These are phyloP conservation scores for Perca flavescens DNA, from an alignment of 2,113 vertebrate genomes.

Conservation along the genomic window DNA sequence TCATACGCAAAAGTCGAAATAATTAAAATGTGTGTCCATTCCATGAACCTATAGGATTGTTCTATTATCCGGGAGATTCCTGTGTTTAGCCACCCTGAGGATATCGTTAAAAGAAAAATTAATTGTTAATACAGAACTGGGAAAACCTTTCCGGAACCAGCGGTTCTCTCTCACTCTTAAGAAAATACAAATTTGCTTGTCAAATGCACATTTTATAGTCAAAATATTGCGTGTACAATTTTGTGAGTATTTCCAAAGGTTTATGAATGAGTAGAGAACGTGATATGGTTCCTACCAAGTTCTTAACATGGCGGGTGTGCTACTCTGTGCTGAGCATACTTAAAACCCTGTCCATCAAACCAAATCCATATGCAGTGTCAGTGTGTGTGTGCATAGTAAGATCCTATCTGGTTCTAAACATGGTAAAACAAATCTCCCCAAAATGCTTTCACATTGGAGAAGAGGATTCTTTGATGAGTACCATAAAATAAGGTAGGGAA, in stretches of 20 bases:
- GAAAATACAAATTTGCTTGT: neutral
- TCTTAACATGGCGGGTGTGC: neutral
- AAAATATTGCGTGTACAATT: neutral
- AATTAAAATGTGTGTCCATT: neutral
- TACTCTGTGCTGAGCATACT: neutral
- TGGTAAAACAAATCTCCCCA: constrained; percentile 52
- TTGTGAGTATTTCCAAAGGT: neutral
- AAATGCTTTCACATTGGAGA: constrained; percentile 74
- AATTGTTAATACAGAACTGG: neutral
- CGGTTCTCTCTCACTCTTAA: neutral
- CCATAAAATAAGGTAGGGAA: constrained; percentile 70
- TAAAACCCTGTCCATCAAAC: constrained; percentile 12
- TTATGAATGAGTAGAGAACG: neutral
- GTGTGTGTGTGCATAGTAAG: neutral
- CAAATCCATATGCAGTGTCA: neutral
- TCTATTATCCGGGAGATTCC: neutral
- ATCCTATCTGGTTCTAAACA: constrained; percentile 53
- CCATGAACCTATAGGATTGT: neutral
- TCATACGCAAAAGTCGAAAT: too few species aligned
- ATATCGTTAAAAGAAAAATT: neutral
- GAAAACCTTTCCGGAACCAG: neutral
- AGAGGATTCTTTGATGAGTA: constrained; percentile 74
- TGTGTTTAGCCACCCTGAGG: neutral
- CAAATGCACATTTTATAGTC: constrained; percentile 12
- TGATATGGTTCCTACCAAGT: neutral